Base-by-base conservation (phyloP, 2,113 vertebrate genomes). In the Nothobranchius furzeri region DNA sequence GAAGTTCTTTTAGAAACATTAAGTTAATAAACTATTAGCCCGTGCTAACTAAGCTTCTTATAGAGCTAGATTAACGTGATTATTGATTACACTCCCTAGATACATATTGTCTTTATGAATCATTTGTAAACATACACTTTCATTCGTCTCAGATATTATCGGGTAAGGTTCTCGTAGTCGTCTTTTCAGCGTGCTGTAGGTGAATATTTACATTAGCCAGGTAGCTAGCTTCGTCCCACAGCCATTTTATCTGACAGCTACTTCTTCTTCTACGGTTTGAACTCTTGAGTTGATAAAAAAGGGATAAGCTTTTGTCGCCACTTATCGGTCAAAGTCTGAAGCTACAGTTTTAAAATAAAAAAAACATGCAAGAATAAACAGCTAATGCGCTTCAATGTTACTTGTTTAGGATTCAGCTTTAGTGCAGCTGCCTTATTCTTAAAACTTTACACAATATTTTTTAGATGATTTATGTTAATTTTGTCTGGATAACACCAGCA, bases 181-280 rank as follows among this genome's bases (percentile, higher is more conserved):
- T 77, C 20, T 67, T 57, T 80, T 47, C 76, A 40, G 62, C n/a
- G n/a, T 58, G 11, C 45, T 54, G 14, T 35, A 35, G 63, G n/a
- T 66, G 45, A 14, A 62, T 78, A 77, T 88, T 85, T 81, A 81
- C 80, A 75, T 67, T 73, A 73, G 69, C 64, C 25, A 20, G 20
- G 17, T 50, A 46, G 48, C 55, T 86, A 88, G 50, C 76, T 64
- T 64, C 51, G 58, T 42, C 59, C 49, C 40, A 13, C 55, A 25
- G 74, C 79, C 86, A 89, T 89, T 86, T 90, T 88, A 69, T 77
- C 52, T 69, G 52, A 10, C 12, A 20, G 25, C 12, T 25, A 11
- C 43, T 70, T 85, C 81, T 81, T 88, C 76, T 79, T 80, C 68
- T 10, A 3, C 9, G 30, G 8, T 55, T 63, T 52, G 13, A 1